Conservation (phyloP, 2,797 vertebrate species). For the Cirrhinus molitorella region DNA sequence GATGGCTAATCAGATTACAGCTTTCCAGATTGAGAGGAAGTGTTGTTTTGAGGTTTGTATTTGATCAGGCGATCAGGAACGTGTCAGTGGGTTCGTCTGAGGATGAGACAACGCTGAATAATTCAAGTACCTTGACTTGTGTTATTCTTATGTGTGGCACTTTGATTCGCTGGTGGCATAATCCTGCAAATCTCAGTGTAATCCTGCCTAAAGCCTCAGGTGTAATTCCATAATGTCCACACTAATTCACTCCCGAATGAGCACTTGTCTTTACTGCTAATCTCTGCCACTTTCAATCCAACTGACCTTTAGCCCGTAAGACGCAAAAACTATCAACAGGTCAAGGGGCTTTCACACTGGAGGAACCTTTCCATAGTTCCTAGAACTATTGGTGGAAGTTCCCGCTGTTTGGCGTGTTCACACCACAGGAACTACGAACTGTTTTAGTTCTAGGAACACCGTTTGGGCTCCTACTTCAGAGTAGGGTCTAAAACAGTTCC, state of each 20-base stretch:
- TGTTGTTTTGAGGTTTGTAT: not conserved
- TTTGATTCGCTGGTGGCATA: slow-evolving; percentile 53
- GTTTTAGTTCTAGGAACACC: too few species aligned
- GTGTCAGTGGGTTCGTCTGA: not conserved
- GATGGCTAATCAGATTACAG: not conserved
- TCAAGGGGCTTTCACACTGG: not conserved
- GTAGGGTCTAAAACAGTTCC: too few species aligned
- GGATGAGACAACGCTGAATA: not conserved
- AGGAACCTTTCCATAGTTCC: too few species aligned
- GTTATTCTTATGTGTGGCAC: slow-evolving; percentile 42
- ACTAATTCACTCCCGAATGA: slow-evolving; percentile 29
- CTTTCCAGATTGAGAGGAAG: not conserved
- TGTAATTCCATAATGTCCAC: slow-evolving; percentile 58
- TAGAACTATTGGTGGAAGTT: too few species aligned
- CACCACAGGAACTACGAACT: too few species aligned
- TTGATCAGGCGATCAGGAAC: not conserved
- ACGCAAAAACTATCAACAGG: not conserved
- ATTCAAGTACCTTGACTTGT: not conserved
- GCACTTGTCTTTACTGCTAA: slow-evolving; percentile 49
- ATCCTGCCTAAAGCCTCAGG: slow-evolving; percentile 54
- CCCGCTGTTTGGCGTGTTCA: too few species aligned
- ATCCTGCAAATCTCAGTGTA: slow-evolving; percentile 62
- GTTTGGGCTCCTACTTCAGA: too few species aligned
- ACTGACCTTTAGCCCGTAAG: not conserved
- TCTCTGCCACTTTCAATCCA: slow-evolving; percentile 24